Base-by-base conservation (phyloP, 2,113 vertebrate species). In the Ibidorhyncha struthersii region DNA sequence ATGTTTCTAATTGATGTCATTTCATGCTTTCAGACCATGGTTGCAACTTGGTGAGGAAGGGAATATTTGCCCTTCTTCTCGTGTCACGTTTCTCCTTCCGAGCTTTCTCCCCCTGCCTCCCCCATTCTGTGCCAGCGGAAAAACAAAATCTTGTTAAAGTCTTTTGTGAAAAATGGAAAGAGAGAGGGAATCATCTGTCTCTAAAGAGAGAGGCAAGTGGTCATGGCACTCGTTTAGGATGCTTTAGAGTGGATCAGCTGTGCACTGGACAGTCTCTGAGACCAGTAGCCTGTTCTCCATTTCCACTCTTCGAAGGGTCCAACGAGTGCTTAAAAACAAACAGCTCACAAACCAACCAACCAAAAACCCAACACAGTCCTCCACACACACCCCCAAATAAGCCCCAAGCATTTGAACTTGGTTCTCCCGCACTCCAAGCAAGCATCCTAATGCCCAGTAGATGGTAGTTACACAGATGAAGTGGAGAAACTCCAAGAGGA, bases 11-110 rank as follows among this genome's bases (percentile, higher is more conserved):
- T 94, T 92, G 73, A 89, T 47, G 56, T 66, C 59, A 86, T 94
- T 93, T 96, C 94, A 95, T 97, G 94, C 84, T 91, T 94, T 93
- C 89, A 86, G 90, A 77, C 82, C 45, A 90, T 14, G n/a, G 58
- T 30, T 92, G 58, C 36, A 26, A 32, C 71, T 90, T 56, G 62
- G 77, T 89, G 70, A 93, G 84, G 80, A 93, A 63, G 66, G 66
- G 78, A 82, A 43, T 76, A 90, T 82, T 91, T 94, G 61, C 78
- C 70, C 45, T 92, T 89, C 89, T 87, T 36, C 67, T 73, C 3
- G 2, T 89, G 91, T 87, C 90, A 85, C 13, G 4, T 93, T 81
- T 88, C 70, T 94, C 30, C 20, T 78, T 84, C 83, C 77, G 82
- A 94, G 21, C 47, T 91, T 86, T 86, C 59, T 76, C 52, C 27